Conservation (phyloP, 2,797 vertebrate genomes). For the Trichosurus vulpecula region DNA sequence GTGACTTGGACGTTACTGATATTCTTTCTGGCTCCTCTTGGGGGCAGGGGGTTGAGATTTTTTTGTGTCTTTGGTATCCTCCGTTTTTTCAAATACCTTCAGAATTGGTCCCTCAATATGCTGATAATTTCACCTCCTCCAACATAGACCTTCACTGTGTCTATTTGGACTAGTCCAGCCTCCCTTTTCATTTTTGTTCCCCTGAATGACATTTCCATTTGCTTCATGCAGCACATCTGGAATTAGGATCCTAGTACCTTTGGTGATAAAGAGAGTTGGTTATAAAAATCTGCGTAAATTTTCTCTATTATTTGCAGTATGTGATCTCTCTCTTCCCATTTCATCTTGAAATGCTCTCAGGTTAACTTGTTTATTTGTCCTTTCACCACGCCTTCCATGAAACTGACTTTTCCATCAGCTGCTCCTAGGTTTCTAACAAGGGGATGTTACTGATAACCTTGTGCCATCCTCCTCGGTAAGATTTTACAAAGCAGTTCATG, state of each 20-base stretch:
- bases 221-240: not conserved
- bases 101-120: not conserved
- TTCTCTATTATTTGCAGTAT: no score
- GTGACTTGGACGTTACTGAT: not conserved
- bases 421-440: not conserved
- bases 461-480: not conserved
- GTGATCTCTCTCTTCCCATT: not conserved
- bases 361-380: not conserved
- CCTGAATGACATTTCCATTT: not conserved
- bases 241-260: not conserved
- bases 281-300: no score
- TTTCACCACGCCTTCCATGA: not conserved
- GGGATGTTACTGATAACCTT: not conserved
- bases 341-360: not conserved
- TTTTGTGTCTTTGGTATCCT: not conserved
- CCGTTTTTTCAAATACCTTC: not conserved
- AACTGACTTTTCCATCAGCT: not conserved
- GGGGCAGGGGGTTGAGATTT: not conserved
- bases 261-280: no score
- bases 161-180: not conserved
- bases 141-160: not conserved
- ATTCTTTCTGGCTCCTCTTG: not conserved
- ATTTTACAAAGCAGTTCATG: not conserved
- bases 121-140: not conserved
- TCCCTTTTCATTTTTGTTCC: not conserved